A percentile compares a stretch with the other conserved stretches of the same genome.
phyloP scores from a whole-genome alignment of 1,140 invertebrate species.

The Papilio aristodemus region DNA sequence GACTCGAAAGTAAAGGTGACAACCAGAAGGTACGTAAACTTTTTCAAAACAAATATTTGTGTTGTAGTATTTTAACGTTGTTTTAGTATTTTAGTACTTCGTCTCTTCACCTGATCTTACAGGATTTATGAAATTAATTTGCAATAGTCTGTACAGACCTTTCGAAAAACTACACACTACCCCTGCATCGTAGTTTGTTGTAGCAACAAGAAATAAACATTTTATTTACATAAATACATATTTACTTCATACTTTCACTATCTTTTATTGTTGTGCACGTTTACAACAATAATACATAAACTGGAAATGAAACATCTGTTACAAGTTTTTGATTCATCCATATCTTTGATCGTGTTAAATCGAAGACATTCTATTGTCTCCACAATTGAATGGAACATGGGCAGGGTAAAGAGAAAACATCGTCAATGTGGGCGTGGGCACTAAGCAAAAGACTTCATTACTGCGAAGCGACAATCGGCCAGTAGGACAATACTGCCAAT shows the following conservation, averaged over 20 bases:
- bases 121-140: no score
- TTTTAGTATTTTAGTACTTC: no score
- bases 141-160: no score
- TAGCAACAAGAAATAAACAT: no score
- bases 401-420: slow-evolving; percentile 28
- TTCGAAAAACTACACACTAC: no score
- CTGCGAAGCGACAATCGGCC: slow-evolving; percentile 35
- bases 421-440: slow-evolving; percentile 11
- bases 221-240: not conserved
- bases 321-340: slow-evolving; percentile 1
- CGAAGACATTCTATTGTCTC: slow-evolving; percentile 6
- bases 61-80: not conserved
- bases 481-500: slow-evolving; percentile 49
- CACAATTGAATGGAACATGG: slow-evolving; percentile 11
- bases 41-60: not conserved
- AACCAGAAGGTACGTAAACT: not conserved
- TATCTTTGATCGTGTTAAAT: not conserved
- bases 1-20: slow-evolving; percentile 11
- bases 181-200: no score
- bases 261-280: not conserved
- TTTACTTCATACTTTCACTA: not conserved
- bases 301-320: not conserved
- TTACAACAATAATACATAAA: not conserved
- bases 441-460: slow-evolving; percentile 28
- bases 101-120: no score